Percentiles rank a stretch among this genome's conserved stretches.
These are phyloP conservation scores for Nemurella pictetii DNA, from an alignment of 2,888 invertebrate species.

Conservation along the genomic window DNA sequence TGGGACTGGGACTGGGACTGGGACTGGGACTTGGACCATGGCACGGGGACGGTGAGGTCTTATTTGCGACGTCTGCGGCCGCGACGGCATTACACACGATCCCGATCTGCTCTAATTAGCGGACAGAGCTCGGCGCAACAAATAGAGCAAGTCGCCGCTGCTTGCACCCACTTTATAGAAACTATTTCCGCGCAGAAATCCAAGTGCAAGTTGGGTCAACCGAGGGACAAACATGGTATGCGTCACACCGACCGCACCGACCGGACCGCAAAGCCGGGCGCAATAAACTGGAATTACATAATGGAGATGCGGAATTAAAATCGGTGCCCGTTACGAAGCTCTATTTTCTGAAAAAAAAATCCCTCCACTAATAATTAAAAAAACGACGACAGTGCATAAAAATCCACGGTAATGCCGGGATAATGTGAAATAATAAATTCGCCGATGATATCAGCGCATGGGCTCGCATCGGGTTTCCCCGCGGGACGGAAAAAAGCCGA, in stretches of 20 bases:
- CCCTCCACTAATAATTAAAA: neutral
- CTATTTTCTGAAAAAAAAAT: neutral
- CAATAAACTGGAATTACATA: neutral
- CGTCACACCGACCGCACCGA: neutral
- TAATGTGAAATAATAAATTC: neutral
- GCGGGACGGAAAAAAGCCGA: neutral
- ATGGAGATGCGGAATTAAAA: neutral
- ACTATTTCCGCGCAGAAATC: neutral
- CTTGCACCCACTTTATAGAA: neutral
- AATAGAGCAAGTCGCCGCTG: constrained; percentile 2
- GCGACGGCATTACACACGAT: neutral
- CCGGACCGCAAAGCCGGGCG: neutral
- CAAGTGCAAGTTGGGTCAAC: neutral
- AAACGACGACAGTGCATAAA: neutral
- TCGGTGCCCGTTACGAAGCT: neutral
- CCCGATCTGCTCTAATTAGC: neutral
- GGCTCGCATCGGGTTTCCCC: neutral
- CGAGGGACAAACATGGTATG: neutral
- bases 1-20: too few relatives aligned
- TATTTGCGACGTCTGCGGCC: neutral
- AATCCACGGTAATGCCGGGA: neutral
- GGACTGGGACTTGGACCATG: too few relatives aligned
- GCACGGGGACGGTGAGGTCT: too few relatives aligned
- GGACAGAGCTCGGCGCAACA: neutral
- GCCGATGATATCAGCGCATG: neutral